A percentile compares a stretch with the other conserved stretches of the same genome.
Conservation (phyloP, 1,140 invertebrate species). For the Zophobas atratus region DNA sequence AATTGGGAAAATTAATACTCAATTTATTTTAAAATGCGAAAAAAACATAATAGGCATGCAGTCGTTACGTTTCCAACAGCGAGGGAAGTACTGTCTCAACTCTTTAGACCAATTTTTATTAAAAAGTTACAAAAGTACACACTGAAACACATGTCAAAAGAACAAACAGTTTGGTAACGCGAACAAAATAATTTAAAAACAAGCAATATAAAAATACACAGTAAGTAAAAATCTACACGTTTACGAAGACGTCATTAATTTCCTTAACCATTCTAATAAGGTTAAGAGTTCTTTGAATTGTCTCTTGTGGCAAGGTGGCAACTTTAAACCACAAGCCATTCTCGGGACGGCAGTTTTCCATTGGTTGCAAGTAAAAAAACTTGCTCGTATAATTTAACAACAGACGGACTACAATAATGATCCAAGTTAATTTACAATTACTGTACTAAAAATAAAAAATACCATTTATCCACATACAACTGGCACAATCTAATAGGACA, state of each 20-base stretch:
- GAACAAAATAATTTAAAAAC: not conserved
- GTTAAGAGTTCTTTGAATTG: slow-evolving; percentile 89
- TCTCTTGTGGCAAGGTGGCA: slow-evolving; percentile 78
- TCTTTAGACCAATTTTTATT: too few relatives aligned
- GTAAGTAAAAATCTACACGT: slow-evolving; percentile 61
- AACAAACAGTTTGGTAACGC: too few relatives aligned
- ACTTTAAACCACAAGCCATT: slow-evolving; percentile 95
- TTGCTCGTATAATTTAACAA: slow-evolving; percentile 88
- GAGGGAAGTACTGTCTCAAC: too few relatives aligned
- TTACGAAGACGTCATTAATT: slow-evolving; percentile 72
- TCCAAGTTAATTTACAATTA: not conserved
- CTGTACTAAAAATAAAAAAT: not conserved
- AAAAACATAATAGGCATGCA: too few relatives aligned
- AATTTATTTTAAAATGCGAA: too few relatives aligned
- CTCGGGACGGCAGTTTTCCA: slow-evolving; percentile 90
- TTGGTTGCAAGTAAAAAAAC: slow-evolving; percentile 92
- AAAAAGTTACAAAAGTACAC: too few relatives aligned
- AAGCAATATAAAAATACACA: slow-evolving; percentile 50
- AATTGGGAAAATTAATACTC: too few relatives aligned
- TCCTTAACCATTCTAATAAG: slow-evolving; percentile 90
- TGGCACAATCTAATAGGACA: slow-evolving; percentile 95
- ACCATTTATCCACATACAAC: slow-evolving; percentile 80
- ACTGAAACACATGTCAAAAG: too few relatives aligned
- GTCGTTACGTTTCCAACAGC: too few relatives aligned
- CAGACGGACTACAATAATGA: slow-evolving; percentile 91